Evolutionary conservation across 2,113 vertebrate genomes (phyloP).

Genomic region (Haemorhous mexicanus): DNA sequence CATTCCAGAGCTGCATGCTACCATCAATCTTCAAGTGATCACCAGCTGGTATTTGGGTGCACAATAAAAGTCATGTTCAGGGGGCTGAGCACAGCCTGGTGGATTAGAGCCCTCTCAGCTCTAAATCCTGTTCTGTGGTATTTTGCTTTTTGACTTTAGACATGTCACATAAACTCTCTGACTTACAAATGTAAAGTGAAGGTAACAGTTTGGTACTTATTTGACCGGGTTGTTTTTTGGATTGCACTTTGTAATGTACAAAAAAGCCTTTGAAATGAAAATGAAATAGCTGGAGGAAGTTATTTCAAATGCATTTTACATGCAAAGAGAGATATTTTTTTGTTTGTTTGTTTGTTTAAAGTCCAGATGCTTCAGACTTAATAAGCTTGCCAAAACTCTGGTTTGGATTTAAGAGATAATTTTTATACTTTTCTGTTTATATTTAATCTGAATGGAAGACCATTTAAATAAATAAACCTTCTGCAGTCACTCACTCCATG

Average conservation of each 20-base stretch:
- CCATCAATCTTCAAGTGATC: slow-evolving; percentile 56
- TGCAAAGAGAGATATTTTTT: neutral
- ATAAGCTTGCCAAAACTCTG: slow-evolving; percentile 3
- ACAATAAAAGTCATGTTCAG: slow-evolving; percentile 50
- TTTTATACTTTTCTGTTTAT: slow-evolving; percentile 48
- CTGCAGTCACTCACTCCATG: slow-evolving; percentile 19
- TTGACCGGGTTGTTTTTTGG: neutral
- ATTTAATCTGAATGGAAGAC: slow-evolving; percentile 43
- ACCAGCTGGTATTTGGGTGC: slow-evolving; percentile 39
- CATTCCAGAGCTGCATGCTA: slow-evolving; percentile 53
- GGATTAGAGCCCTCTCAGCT: slow-evolving; percentile 10
- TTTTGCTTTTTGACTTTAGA: slow-evolving; percentile 9
- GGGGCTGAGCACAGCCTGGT: neutral
- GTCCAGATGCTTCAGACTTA: slow-evolving; percentile 12
- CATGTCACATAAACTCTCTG: neutral
- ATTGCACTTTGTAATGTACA: neutral
- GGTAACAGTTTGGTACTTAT: neutral
- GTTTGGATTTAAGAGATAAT: slow-evolving; percentile 21
- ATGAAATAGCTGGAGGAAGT: neutral
- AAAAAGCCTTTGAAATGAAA: neutral
- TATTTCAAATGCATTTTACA: slow-evolving; percentile 29
- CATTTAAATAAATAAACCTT: slow-evolving; percentile 61
- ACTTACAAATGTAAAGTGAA: neutral
- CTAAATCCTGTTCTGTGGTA: neutral
- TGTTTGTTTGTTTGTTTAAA: slow-evolving; percentile 26